Evolutionary conservation across 2,888 invertebrate genomes (phyloP).

Genomic region (Hoplodrina blanda): DNA sequence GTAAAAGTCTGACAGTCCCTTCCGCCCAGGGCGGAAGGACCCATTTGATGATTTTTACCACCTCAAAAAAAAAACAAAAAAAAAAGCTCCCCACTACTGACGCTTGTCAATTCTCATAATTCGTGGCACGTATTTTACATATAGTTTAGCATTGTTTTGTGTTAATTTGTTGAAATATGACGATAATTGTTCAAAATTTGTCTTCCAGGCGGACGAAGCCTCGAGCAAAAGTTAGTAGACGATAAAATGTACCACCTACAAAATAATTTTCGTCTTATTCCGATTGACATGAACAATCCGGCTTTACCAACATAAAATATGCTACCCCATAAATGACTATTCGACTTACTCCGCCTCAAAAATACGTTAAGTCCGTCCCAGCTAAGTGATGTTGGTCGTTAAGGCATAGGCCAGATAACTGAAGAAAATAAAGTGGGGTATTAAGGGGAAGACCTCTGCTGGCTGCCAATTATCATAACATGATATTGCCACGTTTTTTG

Average conservation of each 20-base stretch:
- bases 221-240: no score
- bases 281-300: constrained; percentile 24
- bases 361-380: constrained; percentile 50
- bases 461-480: constrained; percentile 57
- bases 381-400: constrained; percentile 64
- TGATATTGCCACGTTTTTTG: constrained; percentile 22
- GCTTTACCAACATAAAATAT: constrained; percentile 40
- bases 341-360: constrained; percentile 41
- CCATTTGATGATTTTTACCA: no score
- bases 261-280: constrained; percentile 5
- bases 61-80: no score
- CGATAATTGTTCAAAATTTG: no score
- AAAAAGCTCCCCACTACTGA: no score
- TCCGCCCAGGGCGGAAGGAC: no score
- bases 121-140: no score
- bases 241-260: not conserved
- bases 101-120: no score
- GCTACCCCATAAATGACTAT: constrained; percentile 46
- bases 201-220: no score
- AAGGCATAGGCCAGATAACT: constrained; percentile 59
- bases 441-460: constrained; percentile 33
- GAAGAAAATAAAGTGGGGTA: constrained; percentile 49
- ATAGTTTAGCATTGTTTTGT: no score
- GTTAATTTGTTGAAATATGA: no score
- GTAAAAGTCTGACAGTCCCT: no score